Base-by-base conservation (phyloP, 2,113 vertebrate species). In the Apaloderma vittatum region DNA sequence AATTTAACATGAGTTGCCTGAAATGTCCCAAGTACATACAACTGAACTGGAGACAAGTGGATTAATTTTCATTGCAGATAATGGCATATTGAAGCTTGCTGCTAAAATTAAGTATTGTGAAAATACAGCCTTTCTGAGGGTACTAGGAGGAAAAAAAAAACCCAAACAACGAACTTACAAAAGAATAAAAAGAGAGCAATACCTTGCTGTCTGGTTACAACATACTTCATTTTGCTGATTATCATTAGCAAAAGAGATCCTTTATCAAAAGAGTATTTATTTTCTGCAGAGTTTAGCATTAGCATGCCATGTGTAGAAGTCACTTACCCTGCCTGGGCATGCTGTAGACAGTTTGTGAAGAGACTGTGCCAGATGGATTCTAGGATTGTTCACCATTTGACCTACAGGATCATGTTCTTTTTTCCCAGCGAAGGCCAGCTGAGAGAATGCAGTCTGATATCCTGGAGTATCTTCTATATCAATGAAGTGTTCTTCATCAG, bases 391-490 rank as follows among this genome's bases (percentile, higher is more conserved):
- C 59, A 99, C 99, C 92, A 99, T 98, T 11, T 99, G 98, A 80
- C 99, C 99, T 8, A 99, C 99, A 11, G 99, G 99, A 91, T 99
- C 99, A 0, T 99, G 99, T 48, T 99, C 99, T 82, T 99, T 99
- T 87, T 98, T 99, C 10, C 99, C 99, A 22, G 99, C 99, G 81
- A 99, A 99, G 51, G 99, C 99, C 18, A 99, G 96, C 68, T 99
- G 99, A 36, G 99, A 99, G 98, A 99, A 99, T 1, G 99, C 99
- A 2, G 99, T 99, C 98, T 99, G 99, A 90, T 99, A 99, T 11
- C 99, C 99, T 2, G 99, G 99, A 4, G 99, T 99, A 91, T 99
- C 99, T 94, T 99, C 99, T 9, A 99, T 99, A 98, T 99, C 99
- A 63, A 99, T 99, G 97, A 99, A 99, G 96, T 99, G 99, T 29